Percentiles rank a stretch among this genome's conserved stretches.
phyloP scores from a whole-genome alignment of 2,113 vertebrate species.

The Microcebus murinus region DNA sequence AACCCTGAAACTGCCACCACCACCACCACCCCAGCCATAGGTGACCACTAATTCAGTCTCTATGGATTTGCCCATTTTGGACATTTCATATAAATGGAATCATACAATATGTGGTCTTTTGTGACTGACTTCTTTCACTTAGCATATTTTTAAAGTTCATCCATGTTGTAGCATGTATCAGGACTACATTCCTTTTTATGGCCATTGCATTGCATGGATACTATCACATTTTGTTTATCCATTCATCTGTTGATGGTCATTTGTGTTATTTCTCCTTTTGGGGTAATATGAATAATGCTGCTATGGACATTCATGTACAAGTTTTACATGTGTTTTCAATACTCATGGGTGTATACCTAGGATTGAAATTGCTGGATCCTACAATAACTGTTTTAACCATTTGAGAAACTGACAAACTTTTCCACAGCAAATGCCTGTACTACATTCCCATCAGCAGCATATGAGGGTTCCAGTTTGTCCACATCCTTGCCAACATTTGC shows the following conservation, averaged over 20 bases:
- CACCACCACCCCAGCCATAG: not conserved
- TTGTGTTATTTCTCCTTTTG: not conserved
- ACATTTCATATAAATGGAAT: not conserved
- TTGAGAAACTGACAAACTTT: not conserved
- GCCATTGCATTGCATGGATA: not conserved
- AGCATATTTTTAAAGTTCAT: not conserved
- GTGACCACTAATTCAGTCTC: not conserved
- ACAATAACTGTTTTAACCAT: not conserved
- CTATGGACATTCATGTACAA: not conserved
- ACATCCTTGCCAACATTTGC: not conserved
- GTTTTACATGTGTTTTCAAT: not conserved
- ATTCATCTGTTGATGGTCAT: not conserved
- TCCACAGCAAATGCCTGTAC: not conserved
- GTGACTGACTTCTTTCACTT: not conserved
- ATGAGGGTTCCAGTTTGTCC: not conserved
- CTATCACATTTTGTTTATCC: not conserved
- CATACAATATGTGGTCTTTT: not conserved
- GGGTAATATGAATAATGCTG: not conserved
- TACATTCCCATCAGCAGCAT: not conserved
- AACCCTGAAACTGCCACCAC: not conserved
- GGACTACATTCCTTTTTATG: not conserved
- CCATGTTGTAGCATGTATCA: not conserved
- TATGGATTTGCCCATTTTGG: not conserved
- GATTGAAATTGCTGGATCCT: conserved; percentile 5
- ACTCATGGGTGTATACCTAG: not conserved